phyloP scores from a whole-genome alignment of 2,797 vertebrate genomes.

The Typhlichthys eigenmanni region DNA sequence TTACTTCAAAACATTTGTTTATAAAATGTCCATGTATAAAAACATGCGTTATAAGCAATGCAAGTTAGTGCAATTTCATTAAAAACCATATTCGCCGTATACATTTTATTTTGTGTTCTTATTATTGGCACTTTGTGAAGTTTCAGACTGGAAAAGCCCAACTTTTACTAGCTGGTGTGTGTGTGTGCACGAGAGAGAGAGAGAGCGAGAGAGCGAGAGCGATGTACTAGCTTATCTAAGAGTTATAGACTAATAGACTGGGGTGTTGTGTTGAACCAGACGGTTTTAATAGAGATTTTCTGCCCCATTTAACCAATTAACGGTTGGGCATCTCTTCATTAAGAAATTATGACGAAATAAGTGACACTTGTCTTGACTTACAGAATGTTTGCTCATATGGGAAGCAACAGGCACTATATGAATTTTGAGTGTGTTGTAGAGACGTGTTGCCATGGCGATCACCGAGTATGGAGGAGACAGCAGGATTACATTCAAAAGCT shows the following conservation, averaged over 20 bases:
- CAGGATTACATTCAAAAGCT: constrained; percentile 56
- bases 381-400: constrained; percentile 28
- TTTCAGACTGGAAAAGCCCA: constrained; percentile 61
- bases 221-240: not conserved
- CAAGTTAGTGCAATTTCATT: constrained; percentile 82
- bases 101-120: constrained; percentile 66
- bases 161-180: constrained; percentile 1
- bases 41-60: constrained; percentile 76
- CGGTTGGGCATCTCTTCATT: not conserved
- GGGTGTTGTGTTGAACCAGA: not conserved
- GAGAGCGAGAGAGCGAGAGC: not conserved
- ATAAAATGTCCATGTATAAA: constrained; percentile 78
- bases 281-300: constrained; percentile 10
- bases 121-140: constrained; percentile 85
- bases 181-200: not conserved
- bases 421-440: constrained; percentile 16
- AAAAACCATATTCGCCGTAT: constrained; percentile 49
- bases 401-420: constrained; percentile 44
- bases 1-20: constrained; percentile 70
- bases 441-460: constrained; percentile 27
- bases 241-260: not conserved
- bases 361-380: constrained; percentile 32
- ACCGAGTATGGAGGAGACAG: constrained; percentile 38
- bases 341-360: constrained; percentile 3
- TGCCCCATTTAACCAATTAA: constrained; percentile 11